A percentile compares a stretch with the other conserved stretches of the same genome.
These are phyloP conservation scores for Rhamnusium bicolor DNA, from an alignment of 2,888 invertebrate genomes.

Conservation along the genomic window DNA sequence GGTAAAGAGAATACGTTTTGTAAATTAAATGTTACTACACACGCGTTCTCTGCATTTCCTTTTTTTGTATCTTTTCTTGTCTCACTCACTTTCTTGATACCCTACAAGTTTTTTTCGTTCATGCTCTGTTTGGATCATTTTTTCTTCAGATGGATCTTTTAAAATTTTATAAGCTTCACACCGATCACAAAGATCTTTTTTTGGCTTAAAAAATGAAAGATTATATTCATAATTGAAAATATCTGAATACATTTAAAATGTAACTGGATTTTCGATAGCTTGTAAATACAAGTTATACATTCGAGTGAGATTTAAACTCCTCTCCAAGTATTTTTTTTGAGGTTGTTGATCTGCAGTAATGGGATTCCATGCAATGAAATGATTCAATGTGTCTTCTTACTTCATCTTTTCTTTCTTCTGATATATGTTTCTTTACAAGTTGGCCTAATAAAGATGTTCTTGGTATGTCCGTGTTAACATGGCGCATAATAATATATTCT, in stretches of 20 bases:
- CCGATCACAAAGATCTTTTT: too few species aligned
- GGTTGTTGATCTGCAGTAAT: background rate
- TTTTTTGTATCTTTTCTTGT: too few species aligned
- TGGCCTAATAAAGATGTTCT: background rate
- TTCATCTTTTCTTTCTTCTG: background rate
- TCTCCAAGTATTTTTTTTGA: background rate
- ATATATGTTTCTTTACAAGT: background rate
- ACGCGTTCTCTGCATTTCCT: too few species aligned
- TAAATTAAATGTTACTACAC: too few species aligned
- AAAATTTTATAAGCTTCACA: too few species aligned
- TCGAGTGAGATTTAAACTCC: constrained; percentile 2
- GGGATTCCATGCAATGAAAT: constrained; percentile 4
- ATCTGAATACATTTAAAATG: background rate
- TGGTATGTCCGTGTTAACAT: background rate
- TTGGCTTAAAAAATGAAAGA: too few species aligned
- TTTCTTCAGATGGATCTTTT: too few species aligned
- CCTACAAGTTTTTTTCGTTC: too few species aligned
- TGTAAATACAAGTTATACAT: background rate
- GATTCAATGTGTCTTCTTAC: background rate
- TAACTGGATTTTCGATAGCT: background rate
- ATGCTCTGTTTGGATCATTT: too few species aligned
- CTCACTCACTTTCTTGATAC: too few species aligned
- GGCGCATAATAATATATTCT: background rate
- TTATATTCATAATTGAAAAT: too few species aligned
- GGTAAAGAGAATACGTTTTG: too few species aligned